Base-by-base conservation (phyloP, 2,797 vertebrate genomes). In the Neosalanx taihuensis region DNA sequence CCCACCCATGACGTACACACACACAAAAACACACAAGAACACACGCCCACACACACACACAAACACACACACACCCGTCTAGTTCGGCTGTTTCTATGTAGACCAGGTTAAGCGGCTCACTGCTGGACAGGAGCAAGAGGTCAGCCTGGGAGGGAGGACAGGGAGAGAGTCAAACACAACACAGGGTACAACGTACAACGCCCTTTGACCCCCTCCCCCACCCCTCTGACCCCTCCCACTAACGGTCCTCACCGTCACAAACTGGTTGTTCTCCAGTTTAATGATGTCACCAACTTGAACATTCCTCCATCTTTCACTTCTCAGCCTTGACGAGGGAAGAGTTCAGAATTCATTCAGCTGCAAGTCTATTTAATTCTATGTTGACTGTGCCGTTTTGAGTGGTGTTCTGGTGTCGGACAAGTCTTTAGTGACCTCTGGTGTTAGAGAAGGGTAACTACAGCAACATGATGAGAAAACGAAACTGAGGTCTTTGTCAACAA, bases 61-160 rank as follows among this genome's bases (percentile, higher is more conserved):
- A 49, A 23, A 41, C 23, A 57, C 3, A 33, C 60, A 90, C 93
- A 92, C 56, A 96, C 97, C 97, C 97, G 0, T 99, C 96, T 77
- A 99, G 83, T 65, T 98, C 97, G 4, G 95, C 94, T 0, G 96
- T 99, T 87, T 99, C 97, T 0, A 97, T 92, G 60, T 98, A 99
- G 0, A 95, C 82, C 84, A 99, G 90, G 71, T 96, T 93, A 64
- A 95, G 93, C 0, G 96, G 94, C 79, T 98, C 97, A 2, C 96
- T 98, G 89, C 95, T 98, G 0, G 94, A 97, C 69, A 99, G 90
- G 81, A 99, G 74, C 64, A 99, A 87, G 4, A 98, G 79, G 77
- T 99, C 97, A 0, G 96, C 97, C 97, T 99, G 73, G 9, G 70
- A 29, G 76, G 31, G 71, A 72, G 78, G 37, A 49, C 23, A 64